Base-by-base conservation (phyloP, 2,113 vertebrate species). In the Nothobranchius furzeri region DNA sequence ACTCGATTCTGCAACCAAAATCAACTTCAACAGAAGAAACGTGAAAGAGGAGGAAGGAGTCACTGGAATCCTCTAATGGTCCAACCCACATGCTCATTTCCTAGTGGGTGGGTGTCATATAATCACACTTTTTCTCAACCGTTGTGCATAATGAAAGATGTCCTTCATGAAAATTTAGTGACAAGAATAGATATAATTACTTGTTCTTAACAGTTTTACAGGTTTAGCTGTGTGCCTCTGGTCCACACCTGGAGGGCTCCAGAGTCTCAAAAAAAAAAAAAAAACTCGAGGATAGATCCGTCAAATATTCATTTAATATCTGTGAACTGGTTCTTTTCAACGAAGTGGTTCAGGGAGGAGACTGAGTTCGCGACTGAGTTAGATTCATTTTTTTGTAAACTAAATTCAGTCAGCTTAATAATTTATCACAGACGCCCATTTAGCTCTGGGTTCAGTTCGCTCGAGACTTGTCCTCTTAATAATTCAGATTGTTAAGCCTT, bases 401-500 rank as follows among this genome's bases (percentile, higher is more conserved):
- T 79, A 80, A 85, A 77, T 71, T 63, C 35, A 37, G 59, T 47
- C 4, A 36, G 61, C 12, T 91, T 68, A 89, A 90, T 91, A 88
- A 87, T 92, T 88, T 70, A 91, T 75, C 70, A 74, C 49, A 42
- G 37, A 81, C 48, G 76, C 48, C 70, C 71, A 66, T 87, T 86
- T 80, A 85, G 51, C 79, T 83, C 60, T 73, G 78, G 86, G 79
- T 82, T 70, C 62, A 79, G 73, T 86, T 88, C 88, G 69, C 64
- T 83, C 25, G 67, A 85, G 85, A 82, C 81, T 81, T 85, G 82
- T 87, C 75, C 74, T 25, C 66, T 92, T 68, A 92, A 92, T 92
- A 85, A 91, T 93, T 92, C 76, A 91, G 57, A 73, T 87, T 82
- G 85, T 79, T 78, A 86, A 82, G 87, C 81, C 84, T 88, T 93